Base-by-base conservation (phyloP, 2,113 vertebrate species). In the Oncorhynchus kisutch region DNA sequence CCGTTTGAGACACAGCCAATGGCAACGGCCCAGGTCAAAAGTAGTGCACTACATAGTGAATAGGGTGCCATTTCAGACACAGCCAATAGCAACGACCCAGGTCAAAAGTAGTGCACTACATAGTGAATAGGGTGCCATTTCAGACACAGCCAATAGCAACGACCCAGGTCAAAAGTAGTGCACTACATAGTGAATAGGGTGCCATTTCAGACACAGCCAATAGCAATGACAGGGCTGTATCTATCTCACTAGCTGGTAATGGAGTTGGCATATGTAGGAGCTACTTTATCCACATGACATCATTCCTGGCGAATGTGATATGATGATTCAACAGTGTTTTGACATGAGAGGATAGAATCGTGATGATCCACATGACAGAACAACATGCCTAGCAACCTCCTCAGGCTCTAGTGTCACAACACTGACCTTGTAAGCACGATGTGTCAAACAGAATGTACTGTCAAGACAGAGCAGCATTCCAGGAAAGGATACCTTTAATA, bases 261-360 rank as follows among this genome's bases (percentile, higher is more conserved):
- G 39, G 39, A 11, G 39, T 45, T 45, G 39, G 39, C 39, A 45
- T 45, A 54, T 54, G 51, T 3, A 18, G 51, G 12, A 4, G 12
- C n/a, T 62, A 25, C 80, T 78, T 75, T 68, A 57, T 75, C 6
- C 7, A 39, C 25, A 59, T 80, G 85, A 84, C 81, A 88, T 84
- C 79, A 71, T 77, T 77, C 78, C 75, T 79, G 78, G 22, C 1
- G 5, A 18, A 20, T 67, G 29, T 67, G 4, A 18, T 79, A 74
- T 84, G 76, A 80, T 70, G 73, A 77, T 69, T 75, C 80, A 82
- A 72, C 69, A 70, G 72, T 79, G 81, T 82, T 87, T 80, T 84
- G 81, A 87, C 49, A 8, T 71, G 59, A 84, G 71, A 74, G 49
- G 20, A 72, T 57, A 27, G 66, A 29, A 31, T 29, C 6, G 18